phyloP scores from a whole-genome alignment of 1,140 invertebrate genomes.

The Platorchestia sp. region DNA sequence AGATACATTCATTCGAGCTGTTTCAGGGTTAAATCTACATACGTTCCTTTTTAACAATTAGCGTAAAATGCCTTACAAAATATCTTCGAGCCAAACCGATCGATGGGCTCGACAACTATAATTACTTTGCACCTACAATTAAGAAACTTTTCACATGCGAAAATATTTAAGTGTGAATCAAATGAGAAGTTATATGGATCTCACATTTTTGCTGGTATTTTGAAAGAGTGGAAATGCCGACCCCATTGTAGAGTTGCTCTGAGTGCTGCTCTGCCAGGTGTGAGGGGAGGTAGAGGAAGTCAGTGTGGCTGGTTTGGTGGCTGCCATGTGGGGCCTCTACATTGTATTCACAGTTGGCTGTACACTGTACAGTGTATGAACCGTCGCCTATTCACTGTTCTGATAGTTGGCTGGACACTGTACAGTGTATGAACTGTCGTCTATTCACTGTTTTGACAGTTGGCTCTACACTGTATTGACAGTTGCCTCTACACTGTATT shows the following conservation, averaged over 20 bases:
- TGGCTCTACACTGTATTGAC: no score
- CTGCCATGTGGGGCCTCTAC: neutral
- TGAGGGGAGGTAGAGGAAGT: neutral
- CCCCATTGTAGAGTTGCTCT: neutral
- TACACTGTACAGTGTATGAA: neutral
- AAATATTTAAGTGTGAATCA: neutral
- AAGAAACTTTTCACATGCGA: neutral
- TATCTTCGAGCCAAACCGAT: no score
- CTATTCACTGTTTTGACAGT: neutral
- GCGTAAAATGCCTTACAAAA: no score
- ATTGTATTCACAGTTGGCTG: neutral
- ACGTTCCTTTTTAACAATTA: no score
- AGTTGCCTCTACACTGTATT: no score
- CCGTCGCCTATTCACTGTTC: neutral
- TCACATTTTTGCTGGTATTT: no score
- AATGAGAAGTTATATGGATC: no score
- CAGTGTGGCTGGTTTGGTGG: neutral
- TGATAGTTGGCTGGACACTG: neutral
- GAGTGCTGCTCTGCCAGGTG: neutral
- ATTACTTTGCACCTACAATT: no score
- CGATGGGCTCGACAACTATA: no score
- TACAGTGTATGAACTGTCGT: neutral
- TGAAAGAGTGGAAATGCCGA: neutral
- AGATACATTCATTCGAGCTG: no score
- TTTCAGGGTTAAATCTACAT: no score